These are phyloP conservation scores for Uromys caudimaculatus DNA, from an alignment of 2,797 vertebrate species.

Conservation along the genomic window DNA sequence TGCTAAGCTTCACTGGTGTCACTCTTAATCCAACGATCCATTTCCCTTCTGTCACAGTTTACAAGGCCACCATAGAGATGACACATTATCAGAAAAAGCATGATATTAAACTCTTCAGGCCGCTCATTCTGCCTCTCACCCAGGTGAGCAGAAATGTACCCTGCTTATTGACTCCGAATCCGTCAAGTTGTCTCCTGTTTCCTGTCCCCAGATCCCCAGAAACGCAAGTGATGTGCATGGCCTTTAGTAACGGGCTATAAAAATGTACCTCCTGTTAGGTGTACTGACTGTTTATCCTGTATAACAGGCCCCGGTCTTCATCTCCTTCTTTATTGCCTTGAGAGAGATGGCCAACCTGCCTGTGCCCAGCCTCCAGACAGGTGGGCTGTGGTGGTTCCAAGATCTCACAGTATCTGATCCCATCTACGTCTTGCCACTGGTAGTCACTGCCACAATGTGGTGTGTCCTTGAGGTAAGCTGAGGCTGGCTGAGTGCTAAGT, in stretches of 20 bases:
- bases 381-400: constrained; percentile 92
- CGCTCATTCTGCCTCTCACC: constrained; percentile 91
- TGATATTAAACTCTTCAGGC: constrained; percentile 90
- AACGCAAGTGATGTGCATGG: neutral
- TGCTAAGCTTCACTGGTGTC: neutral
- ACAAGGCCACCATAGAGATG: constrained; percentile 91
- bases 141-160: constrained; percentile 88
- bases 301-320: constrained; percentile 91
- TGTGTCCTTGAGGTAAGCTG: constrained; percentile 91
- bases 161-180: neutral
- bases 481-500: neutral
- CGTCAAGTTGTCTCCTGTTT: constrained; percentile 2
- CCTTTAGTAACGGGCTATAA: neutral
- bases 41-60: constrained; percentile 85
- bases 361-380: constrained; percentile 93
- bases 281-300: constrained; percentile 29
- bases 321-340: constrained; percentile 95
- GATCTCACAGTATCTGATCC: constrained; percentile 92
- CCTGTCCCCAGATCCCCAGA: neutral
- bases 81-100: constrained; percentile 93
- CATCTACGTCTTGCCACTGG: constrained; percentile 90
- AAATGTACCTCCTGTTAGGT: neutral
- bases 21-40: neutral
- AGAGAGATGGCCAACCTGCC: constrained; percentile 94
- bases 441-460: constrained; percentile 92